Evolutionary conservation across 2,888 invertebrate species (phyloP), one percentile per base, ranked within the genome.

Genomic region (Griposia aprilina): DNA sequence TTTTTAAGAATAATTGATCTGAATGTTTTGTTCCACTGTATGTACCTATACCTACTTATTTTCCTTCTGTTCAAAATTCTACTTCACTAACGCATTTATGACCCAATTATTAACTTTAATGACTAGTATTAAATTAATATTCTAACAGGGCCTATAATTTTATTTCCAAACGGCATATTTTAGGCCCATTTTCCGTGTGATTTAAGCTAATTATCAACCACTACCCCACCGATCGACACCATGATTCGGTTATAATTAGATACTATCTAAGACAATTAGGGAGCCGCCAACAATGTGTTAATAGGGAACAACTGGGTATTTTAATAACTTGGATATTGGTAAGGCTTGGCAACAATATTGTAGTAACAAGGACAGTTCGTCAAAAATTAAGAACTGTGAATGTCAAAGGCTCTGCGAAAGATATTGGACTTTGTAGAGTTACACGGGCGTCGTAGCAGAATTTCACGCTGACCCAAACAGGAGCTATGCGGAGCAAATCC

Each of bases 391-490:
- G 74, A 88, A 87, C 77, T 88, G 89, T 90, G 91, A 93, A 91
- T 92, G 92, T 92, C 86, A 88, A 89, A 93, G 88, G 83, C 76
- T 62, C 70, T 65, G 79, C 69, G 69, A 89, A 92, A 92, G 91
- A 94, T 93, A 93, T 94, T 92, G 91, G 91, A 93, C 90, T 91
- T 91, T 90, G 91, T 91, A 89, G 90, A 91, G 92, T 93, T 93
- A 93, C 91, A 93, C 91, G 92, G 92, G 93, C 93, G 90, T 91
- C 92, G 92, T 91, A 90, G 90, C 91, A 94, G 94, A 95, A 95
- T 95, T 96, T 96, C 94, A 95, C 96, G 96, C 96, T 96, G 96
- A 96, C 97, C 96, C 96, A 95, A 96, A 95, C 96, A 93, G 94
- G 90, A 95, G 96, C 93, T 96, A 96, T 96, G 96, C 94, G 94